phyloP scores from a whole-genome alignment of 2,797 vertebrate genomes.

The Poecilia velifera region DNA sequence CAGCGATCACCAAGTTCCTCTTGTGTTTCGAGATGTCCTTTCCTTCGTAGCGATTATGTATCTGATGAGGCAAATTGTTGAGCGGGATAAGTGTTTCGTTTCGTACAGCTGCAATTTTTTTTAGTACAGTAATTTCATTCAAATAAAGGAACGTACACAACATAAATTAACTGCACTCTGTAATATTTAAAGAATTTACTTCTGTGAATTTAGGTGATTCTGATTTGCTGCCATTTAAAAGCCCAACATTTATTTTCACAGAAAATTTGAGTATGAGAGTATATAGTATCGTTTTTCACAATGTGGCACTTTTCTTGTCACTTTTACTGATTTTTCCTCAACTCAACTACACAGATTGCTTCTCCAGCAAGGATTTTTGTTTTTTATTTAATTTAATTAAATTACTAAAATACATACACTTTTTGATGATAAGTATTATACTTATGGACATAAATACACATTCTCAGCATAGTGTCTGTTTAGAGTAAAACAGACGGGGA shows the following conservation, averaged over 20 bases:
- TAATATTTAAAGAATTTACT: neutral
- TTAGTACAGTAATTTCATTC: neutral
- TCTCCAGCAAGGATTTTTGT: neutral
- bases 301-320: neutral
- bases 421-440: neutral
- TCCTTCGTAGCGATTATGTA: constrained; percentile 97
- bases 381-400: neutral
- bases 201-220: neutral
- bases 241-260: neutral
- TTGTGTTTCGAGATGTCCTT: constrained; percentile 98
- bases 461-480: neutral
- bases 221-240: neutral
- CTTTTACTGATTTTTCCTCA: neutral
- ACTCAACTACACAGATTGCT: neutral
- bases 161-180: neutral
- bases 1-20: constrained; percentile 95
- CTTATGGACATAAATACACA: neutral
- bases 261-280: neutral
- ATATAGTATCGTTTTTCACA: neutral
- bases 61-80: constrained; percentile 77
- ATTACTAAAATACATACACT: neutral
- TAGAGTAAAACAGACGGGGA: neutral
- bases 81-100: neutral
- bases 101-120: neutral
- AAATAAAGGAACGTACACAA: neutral